phyloP scores from a whole-genome alignment of 2,888 invertebrate species.

The Orchestes rusci region DNA sequence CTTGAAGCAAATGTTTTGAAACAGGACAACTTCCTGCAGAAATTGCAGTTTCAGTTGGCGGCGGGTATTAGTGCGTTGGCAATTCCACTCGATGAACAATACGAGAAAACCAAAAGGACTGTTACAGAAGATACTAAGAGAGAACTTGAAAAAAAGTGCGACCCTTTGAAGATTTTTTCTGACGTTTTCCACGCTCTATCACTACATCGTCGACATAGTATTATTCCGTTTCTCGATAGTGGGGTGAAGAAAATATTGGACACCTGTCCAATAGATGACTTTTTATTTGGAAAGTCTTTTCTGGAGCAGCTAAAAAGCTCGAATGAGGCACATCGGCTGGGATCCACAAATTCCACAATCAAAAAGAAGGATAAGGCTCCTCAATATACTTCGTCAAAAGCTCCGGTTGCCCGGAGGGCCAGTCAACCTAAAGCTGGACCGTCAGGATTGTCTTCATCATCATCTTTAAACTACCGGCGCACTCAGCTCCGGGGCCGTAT shows the following conservation, averaged over 20 bases:
- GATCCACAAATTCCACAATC: no score
- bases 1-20: conserved; percentile 9
- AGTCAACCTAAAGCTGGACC: no score
- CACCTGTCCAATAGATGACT: conserved; percentile 12
- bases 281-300: conserved; percentile 14
- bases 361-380: no score
- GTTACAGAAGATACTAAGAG: conserved; percentile 10
- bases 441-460: no score
- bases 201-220: conserved; percentile 8
- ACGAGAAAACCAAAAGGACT: conserved; percentile 12
- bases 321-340: conserved; percentile 13
- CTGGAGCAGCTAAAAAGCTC: conserved; percentile 12
- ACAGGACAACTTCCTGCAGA: conserved; percentile 11
- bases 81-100: conserved; percentile 11
- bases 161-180: conserved; percentile 5
- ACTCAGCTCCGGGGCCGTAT: conserved; percentile 4
- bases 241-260: conserved; percentile 15
- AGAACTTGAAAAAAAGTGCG: conserved; percentile 6
- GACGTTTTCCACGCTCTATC: conserved; percentile 9
- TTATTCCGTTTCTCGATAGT: no score
- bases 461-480: conserved; percentile 17
- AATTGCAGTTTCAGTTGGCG: conserved; percentile 12
- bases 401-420: no score
- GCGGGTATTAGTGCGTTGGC: conserved; percentile 13
- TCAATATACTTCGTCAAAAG: no score